A percentile compares a stretch with the other conserved stretches of the same genome.
Conservation (phyloP, 2,113 vertebrate species). For the Tenebrosternarchus preto region DNA sequence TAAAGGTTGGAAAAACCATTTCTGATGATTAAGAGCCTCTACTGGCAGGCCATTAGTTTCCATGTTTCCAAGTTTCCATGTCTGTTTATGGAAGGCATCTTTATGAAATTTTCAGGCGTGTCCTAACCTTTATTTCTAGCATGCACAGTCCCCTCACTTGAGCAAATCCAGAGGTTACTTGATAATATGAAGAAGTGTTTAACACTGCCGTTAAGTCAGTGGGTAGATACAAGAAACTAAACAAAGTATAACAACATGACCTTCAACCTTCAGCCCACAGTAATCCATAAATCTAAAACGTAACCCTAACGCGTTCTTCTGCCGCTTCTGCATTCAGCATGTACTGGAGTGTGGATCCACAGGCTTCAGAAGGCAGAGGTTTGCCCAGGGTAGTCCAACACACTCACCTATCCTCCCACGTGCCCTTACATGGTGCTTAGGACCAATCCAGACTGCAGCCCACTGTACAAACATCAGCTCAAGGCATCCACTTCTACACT, state of each 20-base stretch:
- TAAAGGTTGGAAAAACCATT: slow-evolving; percentile 13
- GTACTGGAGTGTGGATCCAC: neutral
- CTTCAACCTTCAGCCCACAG: neutral
- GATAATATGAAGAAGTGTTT: too few species aligned
- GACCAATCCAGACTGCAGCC: slow-evolving; percentile 43
- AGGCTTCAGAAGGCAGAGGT: neutral
- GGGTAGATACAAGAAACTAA: too few species aligned
- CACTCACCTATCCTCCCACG: neutral
- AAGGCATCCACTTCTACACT: slow-evolving; percentile 48
- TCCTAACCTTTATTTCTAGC: too few species aligned
- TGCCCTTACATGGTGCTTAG: slow-evolving; percentile 22
- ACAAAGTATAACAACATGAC: neutral
- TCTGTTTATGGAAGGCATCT: too few species aligned
- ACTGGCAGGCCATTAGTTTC: neutral
- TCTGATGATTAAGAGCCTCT: neutral
- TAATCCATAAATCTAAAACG: too few species aligned
- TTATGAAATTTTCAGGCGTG: too few species aligned
- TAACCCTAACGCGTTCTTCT: too few species aligned
- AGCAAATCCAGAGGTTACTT: too few species aligned
- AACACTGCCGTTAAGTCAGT: too few species aligned
- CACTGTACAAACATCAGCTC: slow-evolving; percentile 53
- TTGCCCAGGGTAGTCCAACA: neutral
- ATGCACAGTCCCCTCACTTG: too few species aligned
- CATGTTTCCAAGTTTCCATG: too few species aligned
- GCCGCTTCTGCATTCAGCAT: neutral